Evolutionary conservation across 2,797 vertebrate genomes (phyloP), one percentile per base, ranked within the genome.

Genomic region (Zalophus californianus): DNA sequence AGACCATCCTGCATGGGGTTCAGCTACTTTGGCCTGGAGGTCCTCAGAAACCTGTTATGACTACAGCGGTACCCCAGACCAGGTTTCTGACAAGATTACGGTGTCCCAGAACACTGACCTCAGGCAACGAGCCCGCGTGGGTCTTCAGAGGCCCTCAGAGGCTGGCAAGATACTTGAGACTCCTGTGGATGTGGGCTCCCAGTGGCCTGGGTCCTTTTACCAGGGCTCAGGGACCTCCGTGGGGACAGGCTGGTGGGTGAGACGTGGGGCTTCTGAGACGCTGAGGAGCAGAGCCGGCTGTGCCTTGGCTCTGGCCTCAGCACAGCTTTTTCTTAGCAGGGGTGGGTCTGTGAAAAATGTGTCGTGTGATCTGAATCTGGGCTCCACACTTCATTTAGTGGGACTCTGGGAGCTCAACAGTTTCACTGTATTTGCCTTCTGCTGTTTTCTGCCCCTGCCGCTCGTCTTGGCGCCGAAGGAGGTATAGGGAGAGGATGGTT

Each of bases 351-450:
- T 5, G 27, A 75, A 8, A 35, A 88, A 21, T 68, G 18, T 27
- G 6, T 20, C 1, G 0, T 0, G 1, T 70, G 1, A n/a, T 78
- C 66, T 41, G 23, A 0, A 0, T 0, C 0, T 0, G 0, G 50
- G 0, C 23, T 85, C 96, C 14, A 15, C 21, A 48, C 91, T 68
- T 89, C 8, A 13, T 52, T 41, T 29, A 0, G 2, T 9, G 3
- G 77, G 48, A 29, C 85, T 50, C 73, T 1, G 52, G 41, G 83
- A 60, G 35, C 72, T 62, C 3, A 4, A 2, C 29, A 3, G 50
- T 20, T 56, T 29, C 52, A 0, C 52, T 16, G 0, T 2, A 0
- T 54, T 75, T 56, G 54, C 86, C 38, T 77, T 70, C 5, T 1
- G 0, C 0, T 80, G 44, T 77, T 75, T 77, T 44, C 29, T 44